These are phyloP conservation scores for Ormyrus rosae DNA, from an alignment of 2,888 invertebrate genomes.

Conservation along the genomic window DNA sequence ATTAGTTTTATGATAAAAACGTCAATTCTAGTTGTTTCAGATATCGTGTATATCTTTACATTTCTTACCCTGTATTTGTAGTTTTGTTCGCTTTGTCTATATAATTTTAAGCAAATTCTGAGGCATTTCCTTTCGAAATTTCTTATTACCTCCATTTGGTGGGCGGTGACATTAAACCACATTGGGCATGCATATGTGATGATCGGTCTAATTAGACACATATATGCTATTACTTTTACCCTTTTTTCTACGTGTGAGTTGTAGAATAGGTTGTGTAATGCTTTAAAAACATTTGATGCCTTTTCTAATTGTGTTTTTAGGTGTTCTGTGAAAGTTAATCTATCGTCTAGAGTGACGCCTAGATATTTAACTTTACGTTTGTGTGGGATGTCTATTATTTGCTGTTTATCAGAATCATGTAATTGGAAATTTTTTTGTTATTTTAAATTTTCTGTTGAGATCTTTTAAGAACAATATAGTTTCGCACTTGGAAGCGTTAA, in stretches of 20 bases:
- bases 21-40: no score
- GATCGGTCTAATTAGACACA: constrained; percentile 50
- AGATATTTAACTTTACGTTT: background rate
- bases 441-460: background rate
- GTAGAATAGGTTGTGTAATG: constrained; percentile 50
- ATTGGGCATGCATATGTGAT: constrained; percentile 49
- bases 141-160: constrained; percentile 46
- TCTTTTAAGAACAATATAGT: constrained; percentile 54
- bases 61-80: no score
- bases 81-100: no score
- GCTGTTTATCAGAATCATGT: background rate
- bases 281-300: constrained; percentile 51
- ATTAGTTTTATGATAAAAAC: no score
- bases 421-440: background rate
- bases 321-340: background rate
- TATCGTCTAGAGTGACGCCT: background rate
- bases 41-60: no score
- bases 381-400: background rate
- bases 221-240: constrained; percentile 54
- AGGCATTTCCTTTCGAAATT: constrained; percentile 53
- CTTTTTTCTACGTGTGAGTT: constrained; percentile 35
- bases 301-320: constrained; percentile 14
- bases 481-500: constrained; percentile 30
- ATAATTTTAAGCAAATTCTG: constrained; percentile 26
- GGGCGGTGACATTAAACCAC: constrained; percentile 46